These are phyloP conservation scores for Aramus guarauna DNA, from an alignment of 2,113 vertebrate genomes.

Conservation along the genomic window DNA sequence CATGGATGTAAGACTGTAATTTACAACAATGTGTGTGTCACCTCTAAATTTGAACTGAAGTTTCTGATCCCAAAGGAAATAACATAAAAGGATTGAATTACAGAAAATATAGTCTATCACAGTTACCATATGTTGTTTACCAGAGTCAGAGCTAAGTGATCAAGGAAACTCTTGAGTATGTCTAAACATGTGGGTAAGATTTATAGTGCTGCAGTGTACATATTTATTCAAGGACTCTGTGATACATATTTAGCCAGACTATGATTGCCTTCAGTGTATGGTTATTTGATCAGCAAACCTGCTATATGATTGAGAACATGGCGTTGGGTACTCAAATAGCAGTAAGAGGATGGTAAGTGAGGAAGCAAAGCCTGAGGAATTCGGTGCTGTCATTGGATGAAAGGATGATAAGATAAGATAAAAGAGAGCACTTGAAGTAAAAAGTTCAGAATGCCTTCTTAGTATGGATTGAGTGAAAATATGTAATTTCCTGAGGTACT, in stretches of 20 bases:
- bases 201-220: background rate
- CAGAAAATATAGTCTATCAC: conserved; percentile 4
- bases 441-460: background rate
- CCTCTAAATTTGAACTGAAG: background rate
- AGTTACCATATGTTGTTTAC: conserved; percentile 53
- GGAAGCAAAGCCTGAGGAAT: background rate
- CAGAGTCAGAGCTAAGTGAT: conserved; percentile 19
- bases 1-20: background rate
- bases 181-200: background rate
- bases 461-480: background rate
- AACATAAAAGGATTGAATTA: background rate
- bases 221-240: conserved; percentile 16
- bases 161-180: background rate
- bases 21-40: background rate
- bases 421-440: background rate
- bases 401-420: background rate
- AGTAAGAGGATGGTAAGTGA: background rate
- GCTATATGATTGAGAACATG: background rate
- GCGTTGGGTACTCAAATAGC: background rate
- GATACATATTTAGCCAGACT: conserved; percentile 14
- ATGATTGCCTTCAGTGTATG: background rate
- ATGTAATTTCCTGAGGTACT: background rate
- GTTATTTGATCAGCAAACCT: background rate
- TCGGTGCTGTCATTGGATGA: background rate
- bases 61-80: conserved; percentile 1